phyloP scores from a whole-genome alignment of 1,140 invertebrate genomes.

The Rhagoletis zephyria region DNA sequence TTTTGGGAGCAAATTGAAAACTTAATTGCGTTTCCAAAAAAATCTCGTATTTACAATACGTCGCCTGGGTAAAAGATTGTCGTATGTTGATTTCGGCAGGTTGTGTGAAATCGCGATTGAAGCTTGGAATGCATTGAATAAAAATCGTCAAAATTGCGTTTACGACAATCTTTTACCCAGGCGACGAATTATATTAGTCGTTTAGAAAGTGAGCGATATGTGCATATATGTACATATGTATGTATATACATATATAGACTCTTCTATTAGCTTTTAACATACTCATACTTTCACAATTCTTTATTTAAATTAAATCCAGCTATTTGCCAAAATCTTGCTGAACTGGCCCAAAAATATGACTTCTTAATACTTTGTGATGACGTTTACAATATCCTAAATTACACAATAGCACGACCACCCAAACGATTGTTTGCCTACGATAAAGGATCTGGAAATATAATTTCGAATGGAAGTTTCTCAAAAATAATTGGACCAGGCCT shows the following conservation, averaged over 20 bases:
- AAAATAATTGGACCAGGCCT: constrained; percentile 80
- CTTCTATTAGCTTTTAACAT: not conserved
- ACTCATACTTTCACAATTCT: not conserved
- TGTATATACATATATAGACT: not conserved
- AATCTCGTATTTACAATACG: no score
- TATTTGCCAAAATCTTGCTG: constrained; percentile 74
- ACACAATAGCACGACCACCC: constrained; percentile 73
- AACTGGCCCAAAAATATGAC: constrained; percentile 76
- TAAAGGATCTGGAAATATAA: constrained; percentile 75
- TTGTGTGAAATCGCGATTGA: no score
- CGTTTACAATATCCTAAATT: constrained; percentile 80
- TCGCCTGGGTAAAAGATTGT: no score
- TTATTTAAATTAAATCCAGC: constrained; percentile 65
- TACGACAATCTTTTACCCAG: no score
- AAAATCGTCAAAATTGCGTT: no score
- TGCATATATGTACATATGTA: no score
- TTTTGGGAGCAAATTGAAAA: no score
- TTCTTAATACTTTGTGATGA: constrained; percentile 79
- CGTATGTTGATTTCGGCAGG: no score
- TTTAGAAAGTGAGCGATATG: no score
- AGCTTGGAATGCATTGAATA: no score
- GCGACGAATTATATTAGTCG: no score
- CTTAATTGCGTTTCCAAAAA: no score
- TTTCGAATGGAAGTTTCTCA: constrained; percentile 81
- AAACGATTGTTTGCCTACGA: constrained; percentile 77